Evolutionary conservation across 2,113 vertebrate genomes (phyloP).

Genomic region (Symphodus melops): DNA sequence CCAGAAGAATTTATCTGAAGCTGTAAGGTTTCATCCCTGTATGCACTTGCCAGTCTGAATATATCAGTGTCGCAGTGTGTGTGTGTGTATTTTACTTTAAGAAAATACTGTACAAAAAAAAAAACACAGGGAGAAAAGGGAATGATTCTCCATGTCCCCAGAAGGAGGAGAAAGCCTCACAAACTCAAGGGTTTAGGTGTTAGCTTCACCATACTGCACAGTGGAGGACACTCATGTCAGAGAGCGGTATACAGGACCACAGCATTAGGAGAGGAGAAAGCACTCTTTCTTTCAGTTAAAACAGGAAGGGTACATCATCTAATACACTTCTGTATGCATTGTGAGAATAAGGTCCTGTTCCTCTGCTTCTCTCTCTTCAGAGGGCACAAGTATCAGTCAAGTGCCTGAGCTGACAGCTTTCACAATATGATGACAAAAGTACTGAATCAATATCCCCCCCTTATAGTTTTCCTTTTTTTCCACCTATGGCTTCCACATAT

Average conservation of each 20-base stretch:
- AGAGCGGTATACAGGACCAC: constrained; percentile 22
- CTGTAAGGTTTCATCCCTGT: not conserved
- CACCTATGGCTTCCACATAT: not conserved
- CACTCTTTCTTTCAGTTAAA: constrained; percentile 50
- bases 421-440: constrained; percentile 45
- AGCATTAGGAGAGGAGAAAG: constrained; percentile 51
- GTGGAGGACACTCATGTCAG: constrained; percentile 53
- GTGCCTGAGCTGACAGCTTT: constrained; percentile 27
- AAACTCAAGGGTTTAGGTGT: constrained; percentile 42
- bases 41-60: no score
- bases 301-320: constrained; percentile 42
- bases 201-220: constrained; percentile 32
- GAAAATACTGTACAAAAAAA: constrained; percentile 1
- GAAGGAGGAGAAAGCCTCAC: constrained; percentile 30
- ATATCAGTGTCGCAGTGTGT: no score
- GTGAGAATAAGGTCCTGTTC: constrained; percentile 37
- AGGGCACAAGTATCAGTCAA: constrained; percentile 46
- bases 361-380: constrained; percentile 48
- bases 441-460: not conserved
- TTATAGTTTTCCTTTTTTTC: constrained; percentile 10
- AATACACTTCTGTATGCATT: constrained; percentile 42
- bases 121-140: not conserved
- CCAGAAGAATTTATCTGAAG: not conserved
- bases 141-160: constrained; percentile 7
- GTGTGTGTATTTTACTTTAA: not conserved